Base-by-base conservation (phyloP, 2,113 vertebrate genomes). In the Dendrocopos noguchii region DNA sequence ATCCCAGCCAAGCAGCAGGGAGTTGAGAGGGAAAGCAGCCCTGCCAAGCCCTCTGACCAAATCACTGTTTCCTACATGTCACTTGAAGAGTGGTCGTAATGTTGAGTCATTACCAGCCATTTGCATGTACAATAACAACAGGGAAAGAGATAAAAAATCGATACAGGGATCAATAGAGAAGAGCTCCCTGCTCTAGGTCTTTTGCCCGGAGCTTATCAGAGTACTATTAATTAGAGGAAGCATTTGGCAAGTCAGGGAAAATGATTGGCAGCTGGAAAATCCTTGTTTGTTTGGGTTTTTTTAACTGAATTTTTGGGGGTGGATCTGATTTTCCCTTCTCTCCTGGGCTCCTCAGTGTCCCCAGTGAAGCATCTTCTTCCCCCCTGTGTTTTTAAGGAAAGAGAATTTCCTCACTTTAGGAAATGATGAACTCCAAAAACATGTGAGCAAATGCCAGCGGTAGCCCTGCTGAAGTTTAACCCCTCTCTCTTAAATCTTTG, bases 71-170 rank as follows among this genome's bases (percentile, higher is more conserved):
- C 65, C 39, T 71, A 89, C 82, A 86, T 65, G 91, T 65, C 87
- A 77, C 79, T 92, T 59, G 81, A 74, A 95, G 77, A 74, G 72
- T n/a, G 78, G 90, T 79, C 1, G 1, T 89, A 91, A 91, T 25
- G 60, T 80, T 67, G 87, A 94, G 81, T 90, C 92, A 82, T 96
- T 96, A 92, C 79, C 77, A 81, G 79, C 74, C 74, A 78, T 97
- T 96, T 97, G 93, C 95, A 95, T 94, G 93, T 90, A 79, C 92
- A 92, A 90, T 94, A 93, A 86, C 89, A 96, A 91, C 68, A 67
- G 66, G 82, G 56, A 7, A 75, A 93, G 57, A 88, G 91, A 95
- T 95, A 81, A 92, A 93, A 93, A 91, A 87, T 96, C 95, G 28
- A 96, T 96, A 19, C 3, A 3, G 20, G 81, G 60, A 97, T 96